phyloP scores from a whole-genome alignment of 2,113 vertebrate genomes.

The Pardalotus punctatus region DNA sequence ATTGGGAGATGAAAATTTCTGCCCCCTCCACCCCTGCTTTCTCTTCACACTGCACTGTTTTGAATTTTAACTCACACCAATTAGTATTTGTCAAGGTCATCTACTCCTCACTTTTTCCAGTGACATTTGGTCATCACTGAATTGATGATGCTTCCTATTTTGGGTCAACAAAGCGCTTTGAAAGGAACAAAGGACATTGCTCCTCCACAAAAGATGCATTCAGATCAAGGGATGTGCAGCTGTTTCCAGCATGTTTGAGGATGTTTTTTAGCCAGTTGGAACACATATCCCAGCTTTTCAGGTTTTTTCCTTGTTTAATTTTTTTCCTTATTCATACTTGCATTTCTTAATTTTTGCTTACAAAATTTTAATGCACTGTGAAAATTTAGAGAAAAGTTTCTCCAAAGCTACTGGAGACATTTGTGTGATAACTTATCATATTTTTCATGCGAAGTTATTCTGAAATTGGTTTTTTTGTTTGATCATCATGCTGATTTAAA shows the following conservation, averaged over 20 bases:
- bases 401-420: not conserved
- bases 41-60: not conserved
- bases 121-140: not conserved
- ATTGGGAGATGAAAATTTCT: not conserved
- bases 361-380: not conserved
- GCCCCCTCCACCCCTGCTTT: accelerated
- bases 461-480: not conserved
- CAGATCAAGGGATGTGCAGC: not conserved
- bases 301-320: not conserved
- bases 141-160: not conserved
- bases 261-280: not conserved
- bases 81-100: not conserved
- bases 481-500: not conserved
- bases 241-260: not conserved
- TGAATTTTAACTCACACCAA: not conserved
- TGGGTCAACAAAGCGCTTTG: not conserved
- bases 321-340: not conserved
- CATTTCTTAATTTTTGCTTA: not conserved
- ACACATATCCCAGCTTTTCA: not conserved
- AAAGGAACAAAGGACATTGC: not conserved
- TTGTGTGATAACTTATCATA: not conserved
- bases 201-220: not conserved
- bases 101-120: not conserved
- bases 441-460: not conserved
- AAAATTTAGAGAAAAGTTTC: not conserved